Evolutionary conservation across 2,113 vertebrate species (phyloP).

Genomic region (Nyctereutes procyonoides): DNA sequence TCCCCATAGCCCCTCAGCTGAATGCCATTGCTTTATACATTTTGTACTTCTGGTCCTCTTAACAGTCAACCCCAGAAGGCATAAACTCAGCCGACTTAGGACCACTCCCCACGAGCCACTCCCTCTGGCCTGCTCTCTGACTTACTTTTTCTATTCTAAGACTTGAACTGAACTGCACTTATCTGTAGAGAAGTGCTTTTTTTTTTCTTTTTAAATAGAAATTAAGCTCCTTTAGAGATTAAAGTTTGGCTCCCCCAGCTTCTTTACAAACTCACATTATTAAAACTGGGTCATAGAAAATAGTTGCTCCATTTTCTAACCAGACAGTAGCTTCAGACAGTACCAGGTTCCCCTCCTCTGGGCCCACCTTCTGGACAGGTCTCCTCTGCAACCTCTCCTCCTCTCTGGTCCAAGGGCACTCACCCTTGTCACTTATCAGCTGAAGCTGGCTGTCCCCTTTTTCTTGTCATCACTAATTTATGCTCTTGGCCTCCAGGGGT

Average conservation of each 20-base stretch:
- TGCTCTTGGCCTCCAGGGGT: not conserved
- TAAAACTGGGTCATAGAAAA: conserved; percentile 67
- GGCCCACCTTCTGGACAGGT: not conserved
- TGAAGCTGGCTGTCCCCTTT: not conserved
- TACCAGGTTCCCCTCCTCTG: not conserved
- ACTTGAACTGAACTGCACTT: not conserved
- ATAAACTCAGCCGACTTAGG: not conserved
- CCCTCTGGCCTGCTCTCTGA: not conserved
- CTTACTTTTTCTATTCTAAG: conserved; percentile 17
- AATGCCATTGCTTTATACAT: not conserved
- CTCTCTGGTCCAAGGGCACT: not conserved
- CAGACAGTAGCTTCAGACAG: not conserved
- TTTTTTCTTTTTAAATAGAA: conserved; percentile 11
- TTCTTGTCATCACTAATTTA: not conserved
- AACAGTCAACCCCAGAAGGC: not conserved
- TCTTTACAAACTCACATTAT: not conserved
- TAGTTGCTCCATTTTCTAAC: conserved; percentile 56
- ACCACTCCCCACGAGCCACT: not conserved
- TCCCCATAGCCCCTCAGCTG: not conserved
- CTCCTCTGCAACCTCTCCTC: not conserved
- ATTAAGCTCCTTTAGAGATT: conserved; percentile 75
- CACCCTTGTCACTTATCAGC: not conserved
- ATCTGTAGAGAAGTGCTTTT: not conserved
- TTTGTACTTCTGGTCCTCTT: not conserved
- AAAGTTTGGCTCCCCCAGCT: conserved; percentile 49